Evolutionary conservation across 2,888 invertebrate genomes (phyloP), one percentile per base, ranked within the genome.

Genomic region (Cylindroiulus punctatus): DNA sequence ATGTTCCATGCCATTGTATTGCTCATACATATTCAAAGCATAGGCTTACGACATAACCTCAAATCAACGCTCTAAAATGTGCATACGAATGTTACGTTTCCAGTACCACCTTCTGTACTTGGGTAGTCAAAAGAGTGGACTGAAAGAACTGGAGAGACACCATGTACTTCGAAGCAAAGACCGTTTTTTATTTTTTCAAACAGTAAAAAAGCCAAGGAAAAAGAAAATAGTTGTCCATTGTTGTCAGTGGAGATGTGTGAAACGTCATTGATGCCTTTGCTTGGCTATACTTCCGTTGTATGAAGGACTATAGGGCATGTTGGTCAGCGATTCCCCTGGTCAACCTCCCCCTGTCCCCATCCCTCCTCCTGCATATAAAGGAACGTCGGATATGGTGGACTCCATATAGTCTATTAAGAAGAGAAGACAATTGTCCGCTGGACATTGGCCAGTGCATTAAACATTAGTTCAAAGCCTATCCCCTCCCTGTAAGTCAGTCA

Each of bases 391-490:
- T 65, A 65, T 65, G 65, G 65, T 65, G 65, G 65, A 65, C 65
- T 65, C 65, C 65, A n/a, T 65, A 65, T 65, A 65, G 65, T 65
- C 65, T 65, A 65, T 65, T 65, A 65, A 17, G 10, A 65, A 65
- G 65, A 65, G 65, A 65, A 65, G 65, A 65, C 65, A 65, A 65
- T 65, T 65, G 65, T 65, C 65, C 65, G 26, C 26, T 65, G 65
- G 65, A 65, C 65, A 65, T 65, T 65, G 65, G 65, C 26, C 65
- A 65, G 65, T 82, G 82, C 42, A 82, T 82, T 82, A 36, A 82
- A 82, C 82, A 82, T 82, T 82, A 82, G 65, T 65, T 65, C 65
- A 26, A 65, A 65, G 36, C 82, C 82, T 40, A 36, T 82, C 82
- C 76, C 82, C 82, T 82, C 36, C 36, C 36, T 40, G 40, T 82